These are phyloP conservation scores for Scelioninae gen. 2 DNA, from an alignment of 2,888 invertebrate genomes.

Conservation along the genomic window DNA sequence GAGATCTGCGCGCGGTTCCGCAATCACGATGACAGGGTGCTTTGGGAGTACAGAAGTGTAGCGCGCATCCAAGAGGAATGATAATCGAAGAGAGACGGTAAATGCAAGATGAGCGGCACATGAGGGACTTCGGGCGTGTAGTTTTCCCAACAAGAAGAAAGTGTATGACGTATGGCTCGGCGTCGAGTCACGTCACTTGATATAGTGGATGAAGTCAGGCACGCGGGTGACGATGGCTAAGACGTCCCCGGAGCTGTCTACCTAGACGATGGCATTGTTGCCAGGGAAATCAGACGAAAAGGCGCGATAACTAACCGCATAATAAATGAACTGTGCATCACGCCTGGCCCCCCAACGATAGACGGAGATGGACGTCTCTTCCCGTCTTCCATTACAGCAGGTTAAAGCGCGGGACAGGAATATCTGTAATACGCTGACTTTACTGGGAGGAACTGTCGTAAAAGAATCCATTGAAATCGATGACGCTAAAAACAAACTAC, in stretches of 20 bases:
- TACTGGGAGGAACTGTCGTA: conserved; percentile 57
- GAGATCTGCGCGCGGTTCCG: conserved; percentile 20
- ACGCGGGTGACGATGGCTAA: conserved; percentile 63
- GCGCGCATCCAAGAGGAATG: conserved; percentile 48
- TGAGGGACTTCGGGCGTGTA: conserved; percentile 48
- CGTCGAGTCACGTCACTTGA: conserved; percentile 69
- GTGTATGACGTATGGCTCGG: conserved; percentile 71
- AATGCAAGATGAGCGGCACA: conserved; percentile 45
- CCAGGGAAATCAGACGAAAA: conserved; percentile 76
- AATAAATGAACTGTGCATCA: conserved; percentile 77
- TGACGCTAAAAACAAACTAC: conserved; percentile 55
- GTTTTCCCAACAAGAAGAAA: conserved; percentile 52
- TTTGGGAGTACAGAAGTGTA: conserved; percentile 36
- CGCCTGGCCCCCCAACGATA: conserved; percentile 72
- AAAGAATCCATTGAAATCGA: conserved; percentile 57
- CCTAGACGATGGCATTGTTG: conserved; percentile 74
- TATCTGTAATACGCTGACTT: conserved; percentile 59
- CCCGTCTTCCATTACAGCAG: conserved; percentile 55
- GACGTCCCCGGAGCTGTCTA: conserved; percentile 65
- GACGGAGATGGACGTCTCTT: conserved; percentile 55
- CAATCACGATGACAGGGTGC: conserved; percentile 41
- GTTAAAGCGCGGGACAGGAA: conserved; percentile 50
- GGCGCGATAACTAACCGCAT: conserved; percentile 76
- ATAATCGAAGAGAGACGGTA: conserved; percentile 43
- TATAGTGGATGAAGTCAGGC: conserved; percentile 65